These are phyloP conservation scores for Halcyon malimbica DNA, from an alignment of 2,113 vertebrate species.

Conservation along the genomic window DNA sequence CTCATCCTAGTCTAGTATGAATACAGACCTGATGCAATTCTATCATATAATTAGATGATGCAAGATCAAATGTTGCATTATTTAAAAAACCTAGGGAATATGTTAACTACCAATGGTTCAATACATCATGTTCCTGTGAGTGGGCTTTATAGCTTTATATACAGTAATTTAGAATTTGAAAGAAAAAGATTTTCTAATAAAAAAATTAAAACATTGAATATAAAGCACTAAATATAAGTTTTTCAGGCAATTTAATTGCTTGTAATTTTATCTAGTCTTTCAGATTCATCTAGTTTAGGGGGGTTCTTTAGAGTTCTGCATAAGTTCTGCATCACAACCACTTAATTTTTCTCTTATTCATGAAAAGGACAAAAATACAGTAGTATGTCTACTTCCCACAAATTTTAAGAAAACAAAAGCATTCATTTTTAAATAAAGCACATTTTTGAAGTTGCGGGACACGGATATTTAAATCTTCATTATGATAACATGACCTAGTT, in stretches of 20 bases:
- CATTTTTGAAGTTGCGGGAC: neutral
- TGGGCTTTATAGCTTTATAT: neutral
- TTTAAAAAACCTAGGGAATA: neutral
- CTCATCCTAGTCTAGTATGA: constrained; percentile 35
- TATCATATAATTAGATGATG: constrained; percentile 3
- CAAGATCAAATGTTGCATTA: constrained; percentile 38
- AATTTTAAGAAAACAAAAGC: neutral
- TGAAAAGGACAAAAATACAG: neutral
- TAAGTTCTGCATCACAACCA: neutral
- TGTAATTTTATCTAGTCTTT: neutral
- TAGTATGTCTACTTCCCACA: neutral
- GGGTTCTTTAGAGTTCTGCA: neutral
- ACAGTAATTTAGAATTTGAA: neutral
- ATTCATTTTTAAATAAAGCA: neutral
- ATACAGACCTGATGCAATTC: neutral
- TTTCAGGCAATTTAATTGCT: neutral
- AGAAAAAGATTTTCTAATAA: neutral
- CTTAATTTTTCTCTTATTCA: neutral
- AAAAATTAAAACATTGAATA: neutral
- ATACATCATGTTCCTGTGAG: neutral
- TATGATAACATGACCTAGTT: neutral
- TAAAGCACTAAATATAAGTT: neutral
- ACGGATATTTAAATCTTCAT: neutral
- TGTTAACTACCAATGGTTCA: neutral
- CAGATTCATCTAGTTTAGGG: neutral